Evolutionary conservation across 2,888 invertebrate species (phyloP), one percentile per base, ranked within the genome.

Genomic region (Nowickia ferox): DNA sequence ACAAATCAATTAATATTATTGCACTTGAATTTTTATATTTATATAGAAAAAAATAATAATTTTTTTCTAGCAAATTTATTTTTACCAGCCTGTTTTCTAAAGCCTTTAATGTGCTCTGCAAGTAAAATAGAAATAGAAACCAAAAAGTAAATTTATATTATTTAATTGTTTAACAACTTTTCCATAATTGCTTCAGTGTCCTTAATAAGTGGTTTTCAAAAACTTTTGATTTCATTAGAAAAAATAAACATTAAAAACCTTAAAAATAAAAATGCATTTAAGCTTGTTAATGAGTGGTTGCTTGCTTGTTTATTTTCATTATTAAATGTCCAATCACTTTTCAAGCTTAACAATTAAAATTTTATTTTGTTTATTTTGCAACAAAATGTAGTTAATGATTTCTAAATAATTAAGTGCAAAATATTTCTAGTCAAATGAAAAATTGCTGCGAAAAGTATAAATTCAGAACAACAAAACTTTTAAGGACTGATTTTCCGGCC

Each of bases 141-240:
- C 1, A 30, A 66, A 44, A 38, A 53, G 38, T 46, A 40, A 17
- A 42, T 53, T 42, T 48, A 53, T 40, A 40, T 30, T 5, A 48
- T 40, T 15, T 13, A 17, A n/a, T 42, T 61, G 19, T 38, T 63
- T 10, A 44, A 15, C 38, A 38, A 51, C 13, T 13, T 30, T 57
- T 30, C n/a, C 19, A 17, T 53, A 66, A 48, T 59, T 68, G 1
- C 9, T 40, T 59, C 13, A n/a, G 1, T 57, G 46, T 51, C 55
- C n/a, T 59, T 51, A 68, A 59, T 40, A 68, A 68, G 68, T 68
- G 77, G 77, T 22, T 40, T 57, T 61, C 40, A 38, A 22, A 74
- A 59, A 38, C 13, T 13, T 13, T 46, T 19, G 15, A 42, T 44
- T 61, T 61, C 30, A n/a, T n/a, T 59, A 19, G 9, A 30, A 51